Evolutionary conservation across 1,140 invertebrate genomes (phyloP).

Genomic region (Gonioctena quinquepunctata): DNA sequence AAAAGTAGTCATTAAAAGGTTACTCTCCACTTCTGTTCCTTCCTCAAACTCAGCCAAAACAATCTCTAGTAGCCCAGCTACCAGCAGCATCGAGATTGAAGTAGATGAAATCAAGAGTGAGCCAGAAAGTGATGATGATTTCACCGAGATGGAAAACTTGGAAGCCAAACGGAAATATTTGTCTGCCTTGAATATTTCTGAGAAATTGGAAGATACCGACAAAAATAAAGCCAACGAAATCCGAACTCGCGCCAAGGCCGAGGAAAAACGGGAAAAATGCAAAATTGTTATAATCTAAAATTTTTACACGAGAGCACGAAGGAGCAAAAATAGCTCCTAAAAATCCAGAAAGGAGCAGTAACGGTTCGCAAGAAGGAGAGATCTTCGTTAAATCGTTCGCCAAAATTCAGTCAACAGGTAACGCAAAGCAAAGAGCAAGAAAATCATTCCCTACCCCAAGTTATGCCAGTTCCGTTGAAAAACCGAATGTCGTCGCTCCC

Average conservation of each 20-base stretch:
- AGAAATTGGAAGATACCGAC: constrained; percentile 35
- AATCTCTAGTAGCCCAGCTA: neutral
- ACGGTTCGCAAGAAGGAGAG: constrained; percentile 20
- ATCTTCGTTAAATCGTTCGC: constrained; percentile 45
- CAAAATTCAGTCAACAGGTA: constrained; percentile 30
- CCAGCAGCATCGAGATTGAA: constrained; percentile 1
- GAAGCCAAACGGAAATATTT: constrained; percentile 46
- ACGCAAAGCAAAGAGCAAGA: constrained; percentile 37
- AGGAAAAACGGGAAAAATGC: constrained; percentile 39
- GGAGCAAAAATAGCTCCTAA: neutral
- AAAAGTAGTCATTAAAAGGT: neutral
- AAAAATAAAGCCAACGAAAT: constrained; percentile 37
- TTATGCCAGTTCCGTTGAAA: constrained; percentile 18
- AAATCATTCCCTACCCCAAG: constrained; percentile 45
- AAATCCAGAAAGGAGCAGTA: constrained; percentile 18
- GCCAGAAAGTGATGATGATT: constrained; percentile 45
- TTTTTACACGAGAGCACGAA: constrained; percentile 33
- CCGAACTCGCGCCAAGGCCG: constrained; percentile 44
- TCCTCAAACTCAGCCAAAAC: too few species aligned
- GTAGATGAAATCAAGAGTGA: constrained; percentile 53
- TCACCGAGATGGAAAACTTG: constrained; percentile 34
- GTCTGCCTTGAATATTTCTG: constrained; percentile 47
- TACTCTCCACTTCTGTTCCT: neutral
- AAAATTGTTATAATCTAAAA: constrained; percentile 35
- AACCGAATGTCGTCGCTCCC: neutral